phyloP scores from a whole-genome alignment of 2,888 invertebrate genomes.

The Melinaea marsaeus region DNA sequence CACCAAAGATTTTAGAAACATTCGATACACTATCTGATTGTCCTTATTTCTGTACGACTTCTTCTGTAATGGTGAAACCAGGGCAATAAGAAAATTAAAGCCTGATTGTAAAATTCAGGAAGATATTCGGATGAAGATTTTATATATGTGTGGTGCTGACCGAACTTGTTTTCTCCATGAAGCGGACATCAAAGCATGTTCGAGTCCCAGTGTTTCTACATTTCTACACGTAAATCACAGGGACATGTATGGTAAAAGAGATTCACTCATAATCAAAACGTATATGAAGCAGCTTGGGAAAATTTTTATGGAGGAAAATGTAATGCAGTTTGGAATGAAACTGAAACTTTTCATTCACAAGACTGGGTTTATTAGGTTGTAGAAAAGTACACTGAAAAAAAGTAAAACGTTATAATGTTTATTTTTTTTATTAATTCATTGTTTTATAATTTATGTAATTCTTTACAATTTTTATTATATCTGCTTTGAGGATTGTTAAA shows the following conservation, averaged over 20 bases:
- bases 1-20: slow-evolving; percentile 62
- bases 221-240: slow-evolving; percentile 55
- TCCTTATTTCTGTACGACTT: slow-evolving; percentile 60
- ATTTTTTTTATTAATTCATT: background rate
- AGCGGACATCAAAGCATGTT: slow-evolving; percentile 53
- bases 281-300: slow-evolving; percentile 77
- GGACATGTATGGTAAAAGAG: slow-evolving; percentile 60
- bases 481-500: slow-evolving; percentile 79
- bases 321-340: slow-evolving; percentile 70
- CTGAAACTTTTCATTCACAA: slow-evolving; percentile 66
- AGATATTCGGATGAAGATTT: slow-evolving; percentile 64
- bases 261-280: slow-evolving; percentile 53
- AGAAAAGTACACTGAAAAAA: slow-evolving; percentile 31
- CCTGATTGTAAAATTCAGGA: slow-evolving; percentile 58
- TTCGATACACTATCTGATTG: slow-evolving; percentile 52
- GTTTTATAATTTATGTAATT: slow-evolving; percentile 46
- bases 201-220: slow-evolving; percentile 57
- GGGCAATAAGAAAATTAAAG: slow-evolving; percentile 42
- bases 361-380: slow-evolving; percentile 72
- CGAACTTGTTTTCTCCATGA: slow-evolving; percentile 56
- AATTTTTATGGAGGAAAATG: slow-evolving; percentile 69
- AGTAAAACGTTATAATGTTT: slow-evolving; percentile 19
- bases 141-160: slow-evolving; percentile 47
- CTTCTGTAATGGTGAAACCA: slow-evolving; percentile 62
- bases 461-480: slow-evolving; percentile 66